Evolutionary conservation across 2,888 invertebrate genomes (phyloP), one percentile per base, ranked within the genome.

Genomic region (Rhagonycha fulva): DNA sequence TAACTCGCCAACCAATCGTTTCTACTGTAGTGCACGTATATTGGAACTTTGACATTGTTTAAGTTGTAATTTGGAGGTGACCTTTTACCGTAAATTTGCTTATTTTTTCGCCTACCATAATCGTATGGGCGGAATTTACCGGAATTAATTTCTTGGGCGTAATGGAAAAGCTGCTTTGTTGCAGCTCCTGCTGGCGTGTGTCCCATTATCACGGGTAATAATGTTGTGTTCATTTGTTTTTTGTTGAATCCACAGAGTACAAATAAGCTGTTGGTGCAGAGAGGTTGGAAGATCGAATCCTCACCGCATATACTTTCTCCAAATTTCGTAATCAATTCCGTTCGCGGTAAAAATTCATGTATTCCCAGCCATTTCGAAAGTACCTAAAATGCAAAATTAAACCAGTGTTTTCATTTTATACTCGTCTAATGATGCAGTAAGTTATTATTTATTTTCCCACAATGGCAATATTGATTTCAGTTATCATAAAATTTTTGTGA

Each of bases 201-300:
- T 1, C 79, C 78, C 62, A 78, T 68, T 12, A 83, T 78, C n/a
- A 80, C 78, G 14, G 82, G 79, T 11, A 82, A 70, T 68, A 80
- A 71, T n/a, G 80, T 82, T 82, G 86, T 82, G 81, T 91, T 90
- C 60, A 90, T 87, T 84, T 92, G 91, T 9, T 87, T 87, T 62
- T 89, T 88, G 82, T 91, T 91, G 83, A 89, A 91, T 11, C 93
- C 93, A 4, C 88, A 90, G 3, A 95, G 81, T 5, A 94, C 85
- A 84, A 94, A 94, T 4, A 95, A 82, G 0, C 93, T 86, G 83
- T 92, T 93, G 63, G 90, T 89, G 85, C 95, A 95, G 4, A 94
- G 81, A 2, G 88, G 90, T 79, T 90, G 91, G 71, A 89, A 89
- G 4, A 89, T 75, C 0, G 89, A 89, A 11, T 90, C 89, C 79